A percentile compares a stretch with the other conserved stretches of the same genome.
Evolutionary conservation across 2,797 vertebrate genomes (phyloP).

Genomic region (Mallotus villosus): DNA sequence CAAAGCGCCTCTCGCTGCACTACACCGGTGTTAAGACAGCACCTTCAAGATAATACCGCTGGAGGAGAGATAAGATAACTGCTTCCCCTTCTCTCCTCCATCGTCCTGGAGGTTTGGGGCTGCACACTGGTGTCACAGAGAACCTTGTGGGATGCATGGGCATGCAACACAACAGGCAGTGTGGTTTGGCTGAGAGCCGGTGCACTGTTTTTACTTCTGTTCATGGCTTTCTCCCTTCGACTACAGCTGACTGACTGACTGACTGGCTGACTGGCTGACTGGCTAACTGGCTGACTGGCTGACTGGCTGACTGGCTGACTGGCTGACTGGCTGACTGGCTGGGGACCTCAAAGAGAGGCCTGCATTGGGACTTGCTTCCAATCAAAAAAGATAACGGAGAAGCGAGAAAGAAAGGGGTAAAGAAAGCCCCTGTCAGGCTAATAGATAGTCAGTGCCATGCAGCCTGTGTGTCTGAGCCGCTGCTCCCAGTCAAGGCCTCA

Average conservation of each 20-base stretch:
- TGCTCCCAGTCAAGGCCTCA: slow-evolving; percentile 66
- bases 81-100: slow-evolving; percentile 1
- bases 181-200: slow-evolving; percentile 23
- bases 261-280: neutral
- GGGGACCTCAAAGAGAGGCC: slow-evolving; percentile 62
- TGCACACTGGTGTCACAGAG: slow-evolving; percentile 30
- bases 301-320: slow-evolving; percentile 9
- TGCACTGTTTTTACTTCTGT: slow-evolving; percentile 55
- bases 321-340: slow-evolving; percentile 20
- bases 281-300: too few species aligned
- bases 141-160: slow-evolving; percentile 26
- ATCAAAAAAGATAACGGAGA: slow-evolving; percentile 44
- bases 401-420: neutral
- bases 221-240: slow-evolving; percentile 63
- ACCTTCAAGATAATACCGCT: slow-evolving; percentile 35
- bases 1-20: slow-evolving; percentile 38
- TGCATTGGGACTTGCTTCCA: slow-evolving; percentile 51
- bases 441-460: slow-evolving; percentile 22
- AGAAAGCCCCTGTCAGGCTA: slow-evolving; percentile 47
- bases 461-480: slow-evolving; percentile 33
- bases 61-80: slow-evolving; percentile 12
- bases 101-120: slow-evolving; percentile 23
- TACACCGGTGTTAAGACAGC: slow-evolving; percentile 38
- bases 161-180: slow-evolving; percentile 33
- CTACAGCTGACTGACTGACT: slow-evolving; percentile 32